Evolutionary conservation across 2,113 vertebrate species (phyloP), one percentile per base, ranked within the genome.

Genomic region (Podilymbus podiceps): DNA sequence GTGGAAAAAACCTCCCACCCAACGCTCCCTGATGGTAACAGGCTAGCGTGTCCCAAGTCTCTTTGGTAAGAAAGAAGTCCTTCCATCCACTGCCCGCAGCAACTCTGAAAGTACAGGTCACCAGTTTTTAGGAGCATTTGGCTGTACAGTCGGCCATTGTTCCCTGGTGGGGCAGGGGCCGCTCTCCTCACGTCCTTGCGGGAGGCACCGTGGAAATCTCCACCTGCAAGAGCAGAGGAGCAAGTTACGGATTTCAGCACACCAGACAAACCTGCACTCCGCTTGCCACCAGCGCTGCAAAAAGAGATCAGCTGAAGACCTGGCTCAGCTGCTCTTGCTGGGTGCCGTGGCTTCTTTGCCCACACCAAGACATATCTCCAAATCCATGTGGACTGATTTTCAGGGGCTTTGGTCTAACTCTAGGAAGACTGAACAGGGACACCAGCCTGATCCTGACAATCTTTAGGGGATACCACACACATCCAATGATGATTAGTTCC

Each of bases 11-110:
- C 15, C 67, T 44, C 28, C 71, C 63, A 44, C 18, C 30, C 47
- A 66, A 38, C 24, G 33, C 30, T 60, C 14, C 15, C 49, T 58
- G 35, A 8, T 15, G 8, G 40, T 30, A 52, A 44, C 8, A 56
- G 47, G 8, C 44, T 76, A 7, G 13, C 33, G 64, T 89, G 35
- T 53, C 38, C 12, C 60, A 89, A 49, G 38, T 3, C 6, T 23
- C 49, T 49, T 44, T 11, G 12, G 53, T 62, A 79, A 85, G 60
- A 60, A 13, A 35, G 17, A 88, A 89, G 7, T 72, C 30, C 35
- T 75, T 75, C 33, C 4, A 0, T 75, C 33, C 4, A 0, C 2
- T 1, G 23, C 27, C 28, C n/a, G 12, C 42, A 42, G 42, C 42
- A 42, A 42, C 20, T 73, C 85, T 62, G 59, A 58, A 75, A 88